A percentile compares a stretch with the other conserved stretches of the same genome.
Conservation (phyloP, 2,113 vertebrate genomes). For the Tringa solitaria region DNA sequence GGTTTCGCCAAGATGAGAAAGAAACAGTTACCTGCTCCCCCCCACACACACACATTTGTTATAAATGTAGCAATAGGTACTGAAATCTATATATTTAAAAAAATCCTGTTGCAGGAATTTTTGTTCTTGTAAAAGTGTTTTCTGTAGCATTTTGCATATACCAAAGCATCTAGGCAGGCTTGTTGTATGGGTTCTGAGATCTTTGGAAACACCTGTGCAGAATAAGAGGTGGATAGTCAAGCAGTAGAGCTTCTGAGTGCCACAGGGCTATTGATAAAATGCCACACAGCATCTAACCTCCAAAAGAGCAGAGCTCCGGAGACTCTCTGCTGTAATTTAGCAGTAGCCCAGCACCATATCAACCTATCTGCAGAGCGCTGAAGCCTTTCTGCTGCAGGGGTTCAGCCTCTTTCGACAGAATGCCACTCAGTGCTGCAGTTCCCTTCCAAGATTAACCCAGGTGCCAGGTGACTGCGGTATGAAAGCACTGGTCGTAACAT, state of each 20-base stretch:
- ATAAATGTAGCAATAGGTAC: not conserved
- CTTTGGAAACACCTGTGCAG: not conserved
- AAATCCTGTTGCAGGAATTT: not conserved
- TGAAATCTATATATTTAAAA: not conserved
- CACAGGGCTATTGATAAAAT: not conserved
- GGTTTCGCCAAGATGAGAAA: not conserved
- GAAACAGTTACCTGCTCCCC: not conserved
- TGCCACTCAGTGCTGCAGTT: not conserved
- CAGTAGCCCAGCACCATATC: not conserved
- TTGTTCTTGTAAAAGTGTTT: not conserved
- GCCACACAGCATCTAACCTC: not conserved
- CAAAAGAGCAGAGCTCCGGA: not conserved
- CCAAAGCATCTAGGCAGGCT: not conserved
- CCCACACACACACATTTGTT: not conserved
- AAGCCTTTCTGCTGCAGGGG: not conserved
- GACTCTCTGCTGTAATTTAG: not conserved
- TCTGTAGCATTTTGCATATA: not conserved
- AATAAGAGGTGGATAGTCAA: not conserved
- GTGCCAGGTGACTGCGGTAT: not conserved
- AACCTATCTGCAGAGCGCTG: not conserved
- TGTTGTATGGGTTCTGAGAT: not conserved
- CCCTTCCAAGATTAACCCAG: not conserved
- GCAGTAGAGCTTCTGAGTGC: not conserved
- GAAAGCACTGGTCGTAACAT: not conserved
- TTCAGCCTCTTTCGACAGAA: not conserved